Evolutionary conservation across 2,797 vertebrate genomes (phyloP).

Genomic region (Lithobates pipiens): DNA sequence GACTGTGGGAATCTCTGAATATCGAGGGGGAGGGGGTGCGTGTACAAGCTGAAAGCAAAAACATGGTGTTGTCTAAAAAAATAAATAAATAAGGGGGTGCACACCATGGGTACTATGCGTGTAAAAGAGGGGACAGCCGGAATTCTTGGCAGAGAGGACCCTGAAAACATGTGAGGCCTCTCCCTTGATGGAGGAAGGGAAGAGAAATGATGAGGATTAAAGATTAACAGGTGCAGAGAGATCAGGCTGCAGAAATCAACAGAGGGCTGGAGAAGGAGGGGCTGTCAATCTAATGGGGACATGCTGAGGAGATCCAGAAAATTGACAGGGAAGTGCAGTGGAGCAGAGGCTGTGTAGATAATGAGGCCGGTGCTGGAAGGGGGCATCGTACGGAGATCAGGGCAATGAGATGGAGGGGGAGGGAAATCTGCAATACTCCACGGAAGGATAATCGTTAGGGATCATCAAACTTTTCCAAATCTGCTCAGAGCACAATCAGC

Average conservation of each 20-base stretch:
- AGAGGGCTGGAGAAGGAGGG: slow-evolving; percentile 26
- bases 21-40: not conserved
- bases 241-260: slow-evolving; percentile 41
- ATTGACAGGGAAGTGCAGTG: slow-evolving; percentile 34
- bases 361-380: slow-evolving; percentile 29
- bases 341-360: slow-evolving; percentile 34
- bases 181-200: slow-evolving; percentile 30
- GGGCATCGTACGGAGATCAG: not conserved
- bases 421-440: not conserved
- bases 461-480: not conserved
- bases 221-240: slow-evolving; percentile 59
- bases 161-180: slow-evolving; percentile 6
- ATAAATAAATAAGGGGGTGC: not conserved
- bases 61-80: not conserved
- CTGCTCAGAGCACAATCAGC: not conserved
- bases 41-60: not conserved
- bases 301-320: slow-evolving; percentile 24
- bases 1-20: slow-evolving; percentile 37
- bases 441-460: not conserved
- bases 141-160: not conserved
- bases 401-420: slow-evolving; percentile 25
- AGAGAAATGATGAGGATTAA: slow-evolving; percentile 51
- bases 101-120: not conserved
- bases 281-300: slow-evolving; percentile 30
- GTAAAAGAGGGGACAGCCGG: not conserved